Evolutionary conservation across 2,113 vertebrate species (phyloP), one percentile per base, ranked within the genome.

Genomic region (Lophotis ruficrista): DNA sequence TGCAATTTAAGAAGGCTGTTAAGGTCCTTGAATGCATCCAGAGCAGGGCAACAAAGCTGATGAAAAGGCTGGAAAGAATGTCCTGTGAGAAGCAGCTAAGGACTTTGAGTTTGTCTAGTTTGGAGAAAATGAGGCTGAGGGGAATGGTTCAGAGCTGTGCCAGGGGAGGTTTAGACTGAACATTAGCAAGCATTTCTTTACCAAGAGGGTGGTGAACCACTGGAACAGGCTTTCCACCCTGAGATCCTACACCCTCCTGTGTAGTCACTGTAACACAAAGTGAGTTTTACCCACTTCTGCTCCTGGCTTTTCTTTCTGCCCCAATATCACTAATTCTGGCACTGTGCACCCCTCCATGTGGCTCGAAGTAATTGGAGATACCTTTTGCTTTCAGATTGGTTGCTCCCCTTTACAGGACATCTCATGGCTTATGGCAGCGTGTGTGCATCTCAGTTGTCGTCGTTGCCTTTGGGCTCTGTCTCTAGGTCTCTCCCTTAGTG

Each of bases 271-370:
- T 12, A 66, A 37, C 7, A 21, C 53, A 64, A 57, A 62, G 18
- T 30, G 53, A 68, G 16, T 66, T 75, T 82, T 61, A 37, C 9
- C 25, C 18, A 28, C 8, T 81, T 84, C 24, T 65, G 56, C 45
- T 79, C 51, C 27, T 53, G 57, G 22, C 27, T 66, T 80, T 86
- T 61, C 57, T 71, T 89, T 35, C 72, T 70, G 31, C 22, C 47
- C 17, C 14, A 68, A 9, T 45, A 17, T 28, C 31, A 50, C 24
- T 33, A 53, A 75, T 79, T 78, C 16, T 48, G 30, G 27, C 27
- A 80, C 47, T 68, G 0, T 0, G 13, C 14, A 47, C 4, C 4
- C 7, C 15, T 80, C 25, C 5, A 3, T n/a, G 22, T 33, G 45
- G n/a, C 54, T 25, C 72, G 27, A 57, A 62, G 37, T 30, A 48